Conservation (phyloP, 2,113 vertebrate genomes). For the Pontoporia blainvillei region DNA sequence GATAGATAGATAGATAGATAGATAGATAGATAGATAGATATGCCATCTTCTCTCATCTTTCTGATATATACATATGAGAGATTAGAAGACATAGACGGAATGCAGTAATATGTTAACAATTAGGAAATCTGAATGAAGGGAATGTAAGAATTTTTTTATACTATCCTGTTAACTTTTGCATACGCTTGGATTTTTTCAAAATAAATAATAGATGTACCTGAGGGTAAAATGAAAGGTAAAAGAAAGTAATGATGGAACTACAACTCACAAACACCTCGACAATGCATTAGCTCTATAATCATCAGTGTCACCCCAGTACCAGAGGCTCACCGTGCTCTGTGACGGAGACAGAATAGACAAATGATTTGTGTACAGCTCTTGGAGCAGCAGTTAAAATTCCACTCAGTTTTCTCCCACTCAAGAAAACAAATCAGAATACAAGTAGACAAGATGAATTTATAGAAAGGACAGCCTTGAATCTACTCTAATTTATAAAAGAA, state of each 20-base stretch:
- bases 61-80: not conserved
- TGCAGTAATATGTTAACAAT: not conserved
- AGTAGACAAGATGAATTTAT: not conserved
- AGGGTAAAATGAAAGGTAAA: not conserved
- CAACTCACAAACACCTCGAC: not conserved
- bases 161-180: not conserved
- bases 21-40: not conserved
- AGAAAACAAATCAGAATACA: not conserved
- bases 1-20: not conserved
- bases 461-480: not conserved
- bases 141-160: not conserved
- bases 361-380: not conserved
- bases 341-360: not conserved
- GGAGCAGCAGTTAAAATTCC: not conserved
- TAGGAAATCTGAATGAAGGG: not conserved
- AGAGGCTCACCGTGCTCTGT: not conserved
- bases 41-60: not conserved
- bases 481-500: constrained; percentile 26
- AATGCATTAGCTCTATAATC: not conserved
- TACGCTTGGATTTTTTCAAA: not conserved
- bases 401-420: not conserved
- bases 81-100: not conserved
- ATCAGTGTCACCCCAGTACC: not conserved
- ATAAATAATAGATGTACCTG: not conserved
- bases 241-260: not conserved